phyloP scores from a whole-genome alignment of 2,888 invertebrate genomes.

The Drosophila pullipes region DNA sequence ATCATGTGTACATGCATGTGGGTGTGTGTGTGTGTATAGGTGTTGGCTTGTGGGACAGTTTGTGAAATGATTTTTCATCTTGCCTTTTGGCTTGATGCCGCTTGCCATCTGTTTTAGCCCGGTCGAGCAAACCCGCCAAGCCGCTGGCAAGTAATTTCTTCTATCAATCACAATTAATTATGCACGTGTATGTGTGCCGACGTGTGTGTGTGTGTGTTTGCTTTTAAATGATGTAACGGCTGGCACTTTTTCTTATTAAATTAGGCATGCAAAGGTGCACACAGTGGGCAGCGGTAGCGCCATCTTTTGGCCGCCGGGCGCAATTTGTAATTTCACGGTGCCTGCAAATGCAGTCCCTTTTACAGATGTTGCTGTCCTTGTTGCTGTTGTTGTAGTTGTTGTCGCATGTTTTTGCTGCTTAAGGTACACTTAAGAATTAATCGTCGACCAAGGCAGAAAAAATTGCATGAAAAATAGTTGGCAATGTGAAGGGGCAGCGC shows the following conservation, averaged over 20 bases:
- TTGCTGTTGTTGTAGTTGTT: slow-evolving; percentile 17
- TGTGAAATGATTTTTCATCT: slow-evolving; percentile 78
- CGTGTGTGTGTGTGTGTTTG: slow-evolving; percentile 18
- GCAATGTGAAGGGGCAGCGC: slow-evolving; percentile 16
- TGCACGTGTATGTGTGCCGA: slow-evolving; percentile 27
- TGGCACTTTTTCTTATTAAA: slow-evolving; percentile 74
- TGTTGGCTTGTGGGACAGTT: slow-evolving; percentile 71
- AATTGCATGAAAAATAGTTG: slow-evolving; percentile 56
- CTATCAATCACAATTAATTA: slow-evolving; percentile 84
- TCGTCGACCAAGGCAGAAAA: slow-evolving; percentile 42
- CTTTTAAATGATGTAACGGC: slow-evolving; percentile 62
- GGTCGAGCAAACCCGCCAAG: slow-evolving; percentile 45
- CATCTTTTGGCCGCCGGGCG: slow-evolving; percentile 49
- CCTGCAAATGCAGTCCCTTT: slow-evolving; percentile 33
- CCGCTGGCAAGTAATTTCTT: slow-evolving; percentile 72
- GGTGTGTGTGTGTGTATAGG: slow-evolving; percentile 21
- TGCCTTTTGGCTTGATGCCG: slow-evolving; percentile 50
- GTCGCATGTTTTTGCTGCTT: slow-evolving; percentile 56
- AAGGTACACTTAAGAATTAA: slow-evolving; percentile 66
- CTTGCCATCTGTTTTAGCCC: slow-evolving; percentile 69
- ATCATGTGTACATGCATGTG: slow-evolving; percentile 9
- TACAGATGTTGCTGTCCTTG: neutral
- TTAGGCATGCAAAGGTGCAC: slow-evolving; percentile 68
- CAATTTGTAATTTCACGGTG: slow-evolving; percentile 73
- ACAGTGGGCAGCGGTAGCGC: slow-evolving; percentile 39